phyloP scores from a whole-genome alignment of 2,888 invertebrate genomes.

The Rugalucina vietnamica region DNA sequence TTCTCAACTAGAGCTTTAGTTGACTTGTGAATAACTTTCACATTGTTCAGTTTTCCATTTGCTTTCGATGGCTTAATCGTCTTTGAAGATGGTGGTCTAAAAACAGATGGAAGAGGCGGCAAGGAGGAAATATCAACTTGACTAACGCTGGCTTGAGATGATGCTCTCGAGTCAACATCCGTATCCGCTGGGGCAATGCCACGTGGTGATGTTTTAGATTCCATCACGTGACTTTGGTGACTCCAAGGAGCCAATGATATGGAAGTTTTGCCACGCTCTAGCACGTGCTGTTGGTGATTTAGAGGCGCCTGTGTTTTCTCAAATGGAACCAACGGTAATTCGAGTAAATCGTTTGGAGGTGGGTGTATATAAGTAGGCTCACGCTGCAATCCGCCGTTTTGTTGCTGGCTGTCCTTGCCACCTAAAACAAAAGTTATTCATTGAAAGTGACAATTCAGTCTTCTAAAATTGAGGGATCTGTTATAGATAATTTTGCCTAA shows the following conservation, averaged over 20 bases:
- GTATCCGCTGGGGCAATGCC: neutral
- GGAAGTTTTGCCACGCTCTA: conserved; percentile 28
- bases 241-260: conserved; percentile 47
- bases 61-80: neutral
- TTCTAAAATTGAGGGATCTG: too few relatives aligned
- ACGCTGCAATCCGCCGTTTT: neutral
- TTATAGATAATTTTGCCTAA: too few relatives aligned
- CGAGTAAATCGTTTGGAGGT: neutral
- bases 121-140: neutral
- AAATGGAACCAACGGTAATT: neutral
- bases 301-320: conserved; percentile 36
- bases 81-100: neutral
- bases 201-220: neutral
- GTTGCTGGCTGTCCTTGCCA: neutral
- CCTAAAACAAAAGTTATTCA: neutral
- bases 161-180: neutral
- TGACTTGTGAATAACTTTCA: neutral
- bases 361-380: neutral
- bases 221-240: conserved; percentile 25
- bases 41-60: neutral
- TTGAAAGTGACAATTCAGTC: too few relatives aligned
- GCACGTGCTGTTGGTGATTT: conserved; percentile 44
- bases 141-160: neutral
- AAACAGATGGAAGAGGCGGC: neutral
- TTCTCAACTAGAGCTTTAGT: neutral